Percentiles rank a stretch among this genome's conserved stretches.
These are phyloP conservation scores for Oxygymnocypris stewartii DNA, from an alignment of 2,113 vertebrate genomes.

Conservation along the genomic window DNA sequence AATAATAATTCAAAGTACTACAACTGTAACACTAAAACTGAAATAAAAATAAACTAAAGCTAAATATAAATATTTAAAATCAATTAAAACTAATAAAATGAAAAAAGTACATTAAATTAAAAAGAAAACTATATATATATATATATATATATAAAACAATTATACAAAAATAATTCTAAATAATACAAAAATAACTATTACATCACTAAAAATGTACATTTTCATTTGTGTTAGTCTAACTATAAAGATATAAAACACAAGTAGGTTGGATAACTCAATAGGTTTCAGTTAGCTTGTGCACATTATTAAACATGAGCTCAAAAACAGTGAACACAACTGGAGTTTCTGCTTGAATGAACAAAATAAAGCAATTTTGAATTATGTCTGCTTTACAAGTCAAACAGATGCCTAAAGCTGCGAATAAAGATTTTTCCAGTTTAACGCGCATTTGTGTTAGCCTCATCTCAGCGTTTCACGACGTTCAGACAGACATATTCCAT, in stretches of 20 bases:
- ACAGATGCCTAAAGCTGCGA: conserved; percentile 53
- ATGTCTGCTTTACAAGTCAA: conserved; percentile 57
- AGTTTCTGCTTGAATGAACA: conserved; percentile 69
- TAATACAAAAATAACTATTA: not conserved
- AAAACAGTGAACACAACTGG: conserved; percentile 70
- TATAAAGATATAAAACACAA: not conserved
- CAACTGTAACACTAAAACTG: not conserved
- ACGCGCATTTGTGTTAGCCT: not conserved
- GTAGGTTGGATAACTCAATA: not conserved
- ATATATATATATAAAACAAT: too few species aligned
- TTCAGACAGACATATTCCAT: conserved; percentile 33
- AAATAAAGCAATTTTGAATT: conserved; percentile 68
- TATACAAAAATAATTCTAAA: not conserved
- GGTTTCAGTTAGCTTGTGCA: conserved; percentile 47
- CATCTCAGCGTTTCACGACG: not conserved
- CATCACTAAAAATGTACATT: not conserved
- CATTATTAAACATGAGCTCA: conserved; percentile 71
- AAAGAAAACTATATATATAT: not conserved
- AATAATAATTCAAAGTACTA: not conserved
- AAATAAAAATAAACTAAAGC: not conserved
- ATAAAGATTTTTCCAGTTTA: conserved; percentile 36
- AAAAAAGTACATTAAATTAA: not conserved
- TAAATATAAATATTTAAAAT: not conserved
- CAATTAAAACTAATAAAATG: not conserved
- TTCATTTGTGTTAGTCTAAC: not conserved